These are phyloP conservation scores for Brachionus rotundiformis DNA, from an alignment of 1,140 invertebrate genomes.

Conservation along the genomic window DNA sequence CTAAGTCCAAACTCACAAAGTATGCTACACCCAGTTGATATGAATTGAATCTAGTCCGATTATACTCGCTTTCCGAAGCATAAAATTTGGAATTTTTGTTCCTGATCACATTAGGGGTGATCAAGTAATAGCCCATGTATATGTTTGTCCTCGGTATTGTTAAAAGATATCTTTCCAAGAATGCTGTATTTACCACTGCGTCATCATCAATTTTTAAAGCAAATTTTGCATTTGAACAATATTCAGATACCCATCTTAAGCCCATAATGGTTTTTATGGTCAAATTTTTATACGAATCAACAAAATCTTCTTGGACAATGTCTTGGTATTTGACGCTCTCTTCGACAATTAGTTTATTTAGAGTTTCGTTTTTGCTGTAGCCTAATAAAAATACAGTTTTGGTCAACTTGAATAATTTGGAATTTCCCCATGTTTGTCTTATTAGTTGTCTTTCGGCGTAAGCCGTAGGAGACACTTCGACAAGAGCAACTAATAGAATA, in stretches of 20 bases:
- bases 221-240: constrained; percentile 53
- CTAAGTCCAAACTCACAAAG: neutral
- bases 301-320: constrained; percentile 55
- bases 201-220: constrained; percentile 55
- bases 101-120: neutral
- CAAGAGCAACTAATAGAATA: neutral
- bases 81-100: constrained; percentile 23
- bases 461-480: neutral
- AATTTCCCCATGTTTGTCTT: constrained; percentile 28
- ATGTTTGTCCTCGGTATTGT: neutral
- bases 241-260: constrained; percentile 53
- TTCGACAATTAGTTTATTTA: neutral
- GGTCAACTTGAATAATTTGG: neutral
- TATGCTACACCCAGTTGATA: neutral
- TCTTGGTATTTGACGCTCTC: constrained; percentile 54
- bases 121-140: neutral
- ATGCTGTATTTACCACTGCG: constrained; percentile 51
- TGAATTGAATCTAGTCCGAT: neutral
- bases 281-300: constrained; percentile 54
- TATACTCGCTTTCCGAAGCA: neutral
- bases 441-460: neutral
- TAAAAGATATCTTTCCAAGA: neutral
- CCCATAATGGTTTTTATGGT: constrained; percentile 55
- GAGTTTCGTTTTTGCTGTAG: neutral
- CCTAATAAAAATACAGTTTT: neutral